phyloP scores from a whole-genome alignment of 2,797 vertebrate genomes.

The Pseudochaenichthys georgianus region DNA sequence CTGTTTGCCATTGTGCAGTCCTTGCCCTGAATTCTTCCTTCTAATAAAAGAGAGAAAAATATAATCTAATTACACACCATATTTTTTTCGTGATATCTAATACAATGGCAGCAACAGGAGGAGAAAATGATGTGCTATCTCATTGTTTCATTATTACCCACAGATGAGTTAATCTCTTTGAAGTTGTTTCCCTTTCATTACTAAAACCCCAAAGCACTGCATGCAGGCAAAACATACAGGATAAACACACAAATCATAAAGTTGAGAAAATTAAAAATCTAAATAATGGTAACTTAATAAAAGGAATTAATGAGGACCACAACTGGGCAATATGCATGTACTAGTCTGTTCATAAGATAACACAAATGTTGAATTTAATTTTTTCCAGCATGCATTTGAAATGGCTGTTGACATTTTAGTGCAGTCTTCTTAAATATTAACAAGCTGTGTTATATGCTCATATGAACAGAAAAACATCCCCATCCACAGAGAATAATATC shows the following conservation, averaged over 20 bases:
- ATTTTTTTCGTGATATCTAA: slow-evolving; percentile 61
- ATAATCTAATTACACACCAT: slow-evolving; percentile 69
- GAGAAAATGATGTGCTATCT: slow-evolving; percentile 60
- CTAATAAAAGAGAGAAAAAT: slow-evolving; percentile 48
- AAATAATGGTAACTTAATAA: slow-evolving; percentile 52
- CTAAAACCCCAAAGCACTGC: slow-evolving; percentile 62
- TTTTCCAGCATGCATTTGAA: slow-evolving; percentile 11
- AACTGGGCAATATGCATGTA: slow-evolving; percentile 6
- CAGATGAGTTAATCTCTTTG: slow-evolving; percentile 81
- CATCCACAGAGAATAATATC: not conserved
- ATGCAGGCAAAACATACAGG: slow-evolving; percentile 55
- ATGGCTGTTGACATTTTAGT: slow-evolving; percentile 16
- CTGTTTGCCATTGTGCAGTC: slow-evolving; percentile 45
- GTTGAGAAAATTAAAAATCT: slow-evolving; percentile 61
- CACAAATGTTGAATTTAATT: slow-evolving; percentile 20
- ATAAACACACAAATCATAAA: slow-evolving; percentile 62
- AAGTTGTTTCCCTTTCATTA: slow-evolving; percentile 81
- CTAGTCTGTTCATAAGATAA: slow-evolving; percentile 30
- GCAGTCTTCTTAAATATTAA: slow-evolving; percentile 12
- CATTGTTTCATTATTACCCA: slow-evolving; percentile 79
- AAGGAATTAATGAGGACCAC: slow-evolving; percentile 42
- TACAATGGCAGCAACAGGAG: slow-evolving; percentile 44
- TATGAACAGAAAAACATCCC: not conserved
- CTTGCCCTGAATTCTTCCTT: slow-evolving; percentile 49
- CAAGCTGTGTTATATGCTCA: not conserved